Conservation (phyloP, 2,797 vertebrate genomes). For the Scyliorhinus canicula region DNA sequence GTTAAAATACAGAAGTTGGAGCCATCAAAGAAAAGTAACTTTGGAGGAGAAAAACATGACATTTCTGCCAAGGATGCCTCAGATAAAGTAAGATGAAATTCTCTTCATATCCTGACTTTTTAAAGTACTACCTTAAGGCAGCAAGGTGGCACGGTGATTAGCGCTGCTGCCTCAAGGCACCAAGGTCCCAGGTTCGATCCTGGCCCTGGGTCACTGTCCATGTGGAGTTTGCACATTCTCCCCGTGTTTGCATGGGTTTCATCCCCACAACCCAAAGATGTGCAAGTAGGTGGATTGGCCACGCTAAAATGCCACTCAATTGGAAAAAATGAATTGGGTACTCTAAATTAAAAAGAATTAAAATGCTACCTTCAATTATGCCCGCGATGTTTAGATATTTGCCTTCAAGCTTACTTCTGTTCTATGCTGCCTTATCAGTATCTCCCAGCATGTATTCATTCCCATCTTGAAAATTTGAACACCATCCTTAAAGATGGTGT, state of each 20-base stretch:
- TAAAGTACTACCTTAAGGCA: too few relatives aligned
- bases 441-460: neutral
- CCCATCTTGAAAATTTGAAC: neutral
- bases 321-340: too few relatives aligned
- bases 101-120: neutral
- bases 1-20: constrained; percentile 22
- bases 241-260: too few relatives aligned
- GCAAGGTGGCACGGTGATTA: too few relatives aligned
- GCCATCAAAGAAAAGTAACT: neutral
- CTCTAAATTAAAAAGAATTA: too few relatives aligned
- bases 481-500: neutral
- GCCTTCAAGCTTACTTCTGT: neutral
- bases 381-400: neutral
- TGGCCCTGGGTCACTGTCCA: too few relatives aligned
- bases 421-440: neutral
- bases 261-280: too few relatives aligned
- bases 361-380: neutral
- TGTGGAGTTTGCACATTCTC: too few relatives aligned
- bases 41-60: constrained; percentile 32
- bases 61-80: constrained; percentile 27
- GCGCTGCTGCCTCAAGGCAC: too few relatives aligned
- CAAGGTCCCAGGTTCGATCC: too few relatives aligned
- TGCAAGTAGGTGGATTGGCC: too few relatives aligned
- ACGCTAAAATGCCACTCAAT: too few relatives aligned
- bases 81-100: constrained; percentile 35